phyloP scores from a whole-genome alignment of 1,140 invertebrate genomes.

The Pinna nobilis region DNA sequence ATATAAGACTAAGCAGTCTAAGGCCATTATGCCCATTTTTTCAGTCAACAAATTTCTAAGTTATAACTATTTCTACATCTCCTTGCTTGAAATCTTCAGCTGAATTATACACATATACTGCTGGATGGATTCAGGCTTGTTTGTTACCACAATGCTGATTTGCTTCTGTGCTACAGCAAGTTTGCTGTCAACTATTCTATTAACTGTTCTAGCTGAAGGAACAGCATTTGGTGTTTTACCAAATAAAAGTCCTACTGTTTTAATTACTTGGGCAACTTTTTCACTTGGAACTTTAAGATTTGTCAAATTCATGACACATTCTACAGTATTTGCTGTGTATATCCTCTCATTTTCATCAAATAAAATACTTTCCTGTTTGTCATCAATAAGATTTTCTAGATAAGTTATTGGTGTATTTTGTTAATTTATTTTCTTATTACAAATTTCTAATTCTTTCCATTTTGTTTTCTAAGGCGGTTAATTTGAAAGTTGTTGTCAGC shows the following conservation, averaged over 20 bases:
- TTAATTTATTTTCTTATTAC: background rate
- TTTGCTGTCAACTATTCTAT: constrained; percentile 15
- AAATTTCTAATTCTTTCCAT: background rate
- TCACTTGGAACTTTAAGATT: constrained; percentile 9
- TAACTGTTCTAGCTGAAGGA: constrained; percentile 1
- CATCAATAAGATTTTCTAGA: constrained; percentile 4
- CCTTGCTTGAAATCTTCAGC: too few species aligned
- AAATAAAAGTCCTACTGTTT: constrained; percentile 20
- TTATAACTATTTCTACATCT: too few species aligned
- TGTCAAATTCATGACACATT: constrained; percentile 8
- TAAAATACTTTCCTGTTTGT: background rate
- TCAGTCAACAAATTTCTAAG: too few species aligned
- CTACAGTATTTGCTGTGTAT: constrained; percentile 9
- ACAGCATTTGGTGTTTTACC: constrained; percentile 13
- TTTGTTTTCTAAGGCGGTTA: background rate
- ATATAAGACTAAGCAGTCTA: too few species aligned
- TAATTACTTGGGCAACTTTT: constrained; percentile 29
- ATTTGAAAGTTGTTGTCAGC: background rate
- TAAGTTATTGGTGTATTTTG: background rate
- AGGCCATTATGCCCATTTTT: too few species aligned
- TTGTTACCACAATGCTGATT: background rate
- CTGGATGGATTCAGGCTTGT: too few species aligned
- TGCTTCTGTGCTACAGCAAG: constrained; percentile 4
- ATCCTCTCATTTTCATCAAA: background rate
- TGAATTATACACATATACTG: too few species aligned